Base-by-base conservation (phyloP, 2,113 vertebrate genomes). In the Ahaetulla prasina region DNA sequence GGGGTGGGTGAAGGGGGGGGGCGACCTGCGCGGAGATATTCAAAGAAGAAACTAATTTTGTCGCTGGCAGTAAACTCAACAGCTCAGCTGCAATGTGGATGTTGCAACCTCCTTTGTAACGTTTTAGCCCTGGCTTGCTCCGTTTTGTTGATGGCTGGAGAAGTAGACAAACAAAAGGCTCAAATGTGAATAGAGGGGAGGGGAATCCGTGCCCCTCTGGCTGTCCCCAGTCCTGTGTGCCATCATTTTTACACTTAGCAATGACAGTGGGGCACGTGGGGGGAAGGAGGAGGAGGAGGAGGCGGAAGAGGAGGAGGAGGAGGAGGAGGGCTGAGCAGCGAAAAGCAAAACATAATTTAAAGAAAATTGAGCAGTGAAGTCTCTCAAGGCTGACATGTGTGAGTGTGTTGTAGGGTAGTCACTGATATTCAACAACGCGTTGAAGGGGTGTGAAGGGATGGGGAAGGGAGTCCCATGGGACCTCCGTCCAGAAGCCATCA, bases 391-490 rank as follows among this genome's bases (percentile, higher is more conserved):
- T 87, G 85, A 12, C 47, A 0, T 3, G 55, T 93, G 93, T 95
- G 90, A n/a, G n/a, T 60, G 95, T 90, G 94, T 74, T 35, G 91
- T 94, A 85, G 93, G 88, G 88, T 95, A 87, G 91, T 94, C 53
- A 80, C 84, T 3, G 88, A 90, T 88, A 89, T 80, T 91, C 91
- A 30, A 53, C 55, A 11, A 25, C 90, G 45, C 45, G 1, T 5
- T 35, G 22, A 93, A 80, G 68, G 68, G 95, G 94, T 92, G 47
- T n/a, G 11, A 93, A 80, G 35, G 18, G 95, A 93, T 92, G 89
- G 96, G 93, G 93, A 92, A 54, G 94, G 94, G 94, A 96, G 95
- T 96, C 95, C 95, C 89, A 92, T 95, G 96, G 96, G 95, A 95
- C 94, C 96, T 88, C 94, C 68, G 68, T 96, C 57, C 57, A 68